A percentile compares a stretch with the other conserved stretches of the same genome.
Evolutionary conservation across 2,113 vertebrate species (phyloP).

Genomic region (Grantiella picta): DNA sequence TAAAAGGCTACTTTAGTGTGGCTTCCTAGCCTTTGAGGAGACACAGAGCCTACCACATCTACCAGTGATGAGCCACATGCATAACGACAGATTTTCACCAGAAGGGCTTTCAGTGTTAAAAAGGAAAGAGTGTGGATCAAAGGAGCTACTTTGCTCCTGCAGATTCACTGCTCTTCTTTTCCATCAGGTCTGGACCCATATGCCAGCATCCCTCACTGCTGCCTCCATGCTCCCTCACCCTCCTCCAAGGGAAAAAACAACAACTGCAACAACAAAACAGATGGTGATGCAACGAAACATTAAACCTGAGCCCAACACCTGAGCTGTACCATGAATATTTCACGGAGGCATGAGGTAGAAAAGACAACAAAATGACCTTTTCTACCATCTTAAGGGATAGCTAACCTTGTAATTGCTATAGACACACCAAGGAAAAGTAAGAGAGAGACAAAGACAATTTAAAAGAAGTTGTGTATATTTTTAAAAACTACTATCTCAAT

Average conservation of each 20-base stretch:
- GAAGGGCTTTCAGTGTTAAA: background rate
- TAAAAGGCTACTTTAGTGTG: constrained; percentile 41
- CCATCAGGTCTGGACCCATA: background rate
- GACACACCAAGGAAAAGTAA: background rate
- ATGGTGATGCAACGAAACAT: constrained; percentile 37
- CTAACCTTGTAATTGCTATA: background rate
- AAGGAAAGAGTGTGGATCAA: background rate
- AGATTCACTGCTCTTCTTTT: background rate
- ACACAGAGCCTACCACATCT: background rate
- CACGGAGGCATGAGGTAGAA: constrained; percentile 8
- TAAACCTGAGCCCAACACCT: constrained; percentile 23
- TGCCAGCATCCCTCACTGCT: background rate
- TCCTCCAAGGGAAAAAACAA: background rate
- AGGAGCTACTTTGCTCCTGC: background rate
- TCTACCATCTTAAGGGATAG: background rate
- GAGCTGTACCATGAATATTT: constrained; percentile 21
- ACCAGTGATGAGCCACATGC: background rate
- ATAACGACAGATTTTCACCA: constrained; percentile 14
- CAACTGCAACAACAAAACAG: constrained; percentile 11
- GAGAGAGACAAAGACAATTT: background rate
- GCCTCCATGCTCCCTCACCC: background rate
- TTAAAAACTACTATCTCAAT: constrained; percentile 27
- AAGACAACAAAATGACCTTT: constrained; percentile 25
- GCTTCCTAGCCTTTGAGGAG: constrained; percentile 12
- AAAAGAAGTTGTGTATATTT: background rate